Evolutionary conservation across 2,888 invertebrate genomes (phyloP), one percentile per base, ranked within the genome.

Genomic region (Cryptus viduatorius): DNA sequence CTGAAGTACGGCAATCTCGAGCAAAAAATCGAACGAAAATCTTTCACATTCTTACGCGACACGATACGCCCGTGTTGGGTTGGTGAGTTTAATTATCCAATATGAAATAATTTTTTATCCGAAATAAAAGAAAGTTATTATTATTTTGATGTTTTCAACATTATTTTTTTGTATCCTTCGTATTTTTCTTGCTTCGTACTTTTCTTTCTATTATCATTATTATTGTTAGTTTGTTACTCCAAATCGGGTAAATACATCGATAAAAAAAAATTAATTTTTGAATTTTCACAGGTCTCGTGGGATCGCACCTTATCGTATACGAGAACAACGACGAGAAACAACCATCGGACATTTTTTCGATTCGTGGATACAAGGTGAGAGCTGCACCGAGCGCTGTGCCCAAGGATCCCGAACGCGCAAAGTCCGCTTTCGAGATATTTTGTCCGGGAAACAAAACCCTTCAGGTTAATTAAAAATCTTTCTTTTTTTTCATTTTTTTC

Each of bases 381-480:
- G 86, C 92, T 4, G 92, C 93, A 0, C 90, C 92, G 1, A 89
- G 84, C 12, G 81, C 88, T 0, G 48, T 90, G 4, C 84, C 89
- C 0, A 88, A 89, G 2, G 91, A 93, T 69, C 89, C 88, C 4
- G 91, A 90, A 29, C 90, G 89, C 42, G 89, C 90, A 67, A 93
- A 92, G 67, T 89, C 90, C 12, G 90, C 92, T 0, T 94, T 94
- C 64, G 94, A 94, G 81, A 89, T 94, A 10, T 92, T 90, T 53
- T 88, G 89, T 8, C 92, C 93, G 0, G 93, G 93, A 16, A 91
- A 90, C 29, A 90, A 90, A 84, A 93, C 92, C 0, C 86, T 90
- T 7, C 91, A 90, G 89, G 91, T 91, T 12, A 4, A 14, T 37
- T 29, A n/a, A 73, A 48, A 56, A 67, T 50, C 37, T 37, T 37